These are phyloP conservation scores for Callyntrura guangdongensis DNA, from an alignment of 2,888 invertebrate genomes.

Conservation along the genomic window DNA sequence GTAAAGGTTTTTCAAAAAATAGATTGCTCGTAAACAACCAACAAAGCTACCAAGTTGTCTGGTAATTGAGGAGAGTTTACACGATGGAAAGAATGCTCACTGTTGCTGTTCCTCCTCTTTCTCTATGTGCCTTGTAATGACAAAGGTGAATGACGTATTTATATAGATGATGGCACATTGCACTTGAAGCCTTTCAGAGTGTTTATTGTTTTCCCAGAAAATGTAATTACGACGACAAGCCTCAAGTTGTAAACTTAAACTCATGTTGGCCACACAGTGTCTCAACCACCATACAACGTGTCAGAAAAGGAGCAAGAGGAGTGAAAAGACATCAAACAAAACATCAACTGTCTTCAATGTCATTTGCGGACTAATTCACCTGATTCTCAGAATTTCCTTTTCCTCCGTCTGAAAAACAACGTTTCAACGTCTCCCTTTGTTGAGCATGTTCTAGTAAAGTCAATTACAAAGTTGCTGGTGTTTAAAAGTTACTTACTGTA, in stretches of 20 bases:
- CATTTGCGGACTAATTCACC: constrained; percentile 67
- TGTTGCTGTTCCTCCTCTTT: background rate
- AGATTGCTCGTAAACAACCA: too few species aligned
- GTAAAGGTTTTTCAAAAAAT: too few species aligned
- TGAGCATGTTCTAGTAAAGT: background rate
- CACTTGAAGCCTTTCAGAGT: background rate
- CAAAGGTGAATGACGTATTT: background rate
- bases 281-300: constrained; percentile 7
- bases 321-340: constrained; percentile 43
- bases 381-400: constrained; percentile 50
- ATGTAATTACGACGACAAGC: constrained; percentile 49
- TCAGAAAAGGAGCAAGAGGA: background rate
- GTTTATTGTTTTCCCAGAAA: constrained; percentile 56
- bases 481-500: constrained; percentile 57
- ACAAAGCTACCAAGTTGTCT: too few species aligned
- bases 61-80: background rate
- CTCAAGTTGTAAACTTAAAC: constrained; percentile 51
- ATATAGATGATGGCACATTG: background rate
- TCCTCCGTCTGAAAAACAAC: background rate
- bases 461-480: constrained; percentile 50
- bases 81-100: background rate
- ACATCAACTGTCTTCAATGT: constrained; percentile 67
- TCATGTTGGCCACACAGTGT: background rate
- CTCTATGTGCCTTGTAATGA: background rate
- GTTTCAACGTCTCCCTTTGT: background rate